Base-by-base conservation (phyloP, 2,888 invertebrate species). In the Clitarchus hookeri region DNA sequence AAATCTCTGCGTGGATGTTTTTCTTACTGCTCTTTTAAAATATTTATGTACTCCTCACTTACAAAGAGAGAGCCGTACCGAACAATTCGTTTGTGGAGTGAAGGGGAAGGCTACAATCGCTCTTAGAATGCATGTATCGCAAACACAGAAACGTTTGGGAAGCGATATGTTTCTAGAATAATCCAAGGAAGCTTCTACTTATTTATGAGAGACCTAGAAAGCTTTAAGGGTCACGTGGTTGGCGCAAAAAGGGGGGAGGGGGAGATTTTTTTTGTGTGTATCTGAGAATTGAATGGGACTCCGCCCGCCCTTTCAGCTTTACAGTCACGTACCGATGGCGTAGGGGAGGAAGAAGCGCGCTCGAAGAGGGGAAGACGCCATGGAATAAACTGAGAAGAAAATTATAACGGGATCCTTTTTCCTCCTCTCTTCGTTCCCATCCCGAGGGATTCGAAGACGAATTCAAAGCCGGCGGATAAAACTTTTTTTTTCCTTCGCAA, bases 351-450 rank as follows among this genome's bases (percentile, higher is more conserved):
- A 16, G n/a, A 65, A 23, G 16, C 13, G 65, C 13, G 2, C 3
- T 48, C 48, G 65, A 65, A 65, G 65, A 65, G n/a, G 65, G 16
- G 16, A 65, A 65, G 65, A 65, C n/a, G 65, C 65, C 8, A n/a
- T 6, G 65, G 65, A 65, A 65, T 65, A 65, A 65, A 65, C 65
- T 65, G 65, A 65, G 65, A 65, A 65, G 65, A 65, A 65, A 65
- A 65, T 65, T 65, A 65, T 65, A 65, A 65, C 65, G 65, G 65
- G 65, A 65, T 65, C 65, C 65, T 65, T 65, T 65, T 65, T 65
- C 65, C 65, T 65, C 65, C 6, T 65, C 65, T 65, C 19, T 65
- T n/a, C n/a, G 11, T 19, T n/a, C 19, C 65, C 65, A n/a, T 65
- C 65, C 16, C 65, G 65, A 19, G 65, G n/a, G 65, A 65, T 65